Evolutionary conservation across 2,888 invertebrate genomes (phyloP).

Genomic region (Aspidapion aeneum): DNA sequence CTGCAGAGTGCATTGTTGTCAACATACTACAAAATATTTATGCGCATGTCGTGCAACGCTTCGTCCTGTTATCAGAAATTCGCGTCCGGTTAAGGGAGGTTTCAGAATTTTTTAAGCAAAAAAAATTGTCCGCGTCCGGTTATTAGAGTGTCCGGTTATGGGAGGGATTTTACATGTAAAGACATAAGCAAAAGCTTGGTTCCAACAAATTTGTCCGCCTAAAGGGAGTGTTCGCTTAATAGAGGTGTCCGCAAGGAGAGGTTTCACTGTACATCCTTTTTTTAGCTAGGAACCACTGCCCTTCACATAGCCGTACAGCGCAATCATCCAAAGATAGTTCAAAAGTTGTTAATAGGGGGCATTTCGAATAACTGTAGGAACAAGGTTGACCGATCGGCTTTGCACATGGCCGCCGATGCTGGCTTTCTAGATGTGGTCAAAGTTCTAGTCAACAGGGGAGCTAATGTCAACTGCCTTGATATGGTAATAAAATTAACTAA

Average conservation of each 20-base stretch:
- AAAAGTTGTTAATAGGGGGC: slow-evolving; percentile 79
- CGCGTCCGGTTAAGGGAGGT: too few species aligned
- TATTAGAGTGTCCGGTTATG: too few species aligned
- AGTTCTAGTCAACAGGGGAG: slow-evolving; percentile 63
- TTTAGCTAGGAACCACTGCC: slow-evolving; percentile 83
- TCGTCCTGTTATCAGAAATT: too few species aligned
- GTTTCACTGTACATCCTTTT: slow-evolving; percentile 15
- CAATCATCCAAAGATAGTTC: slow-evolving; percentile 76
- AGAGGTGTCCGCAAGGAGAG: too few species aligned
- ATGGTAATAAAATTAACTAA: slow-evolving; percentile 65
- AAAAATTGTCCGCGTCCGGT: too few species aligned
- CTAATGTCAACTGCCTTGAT: slow-evolving; percentile 71
- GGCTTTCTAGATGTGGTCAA: slow-evolving; percentile 75
- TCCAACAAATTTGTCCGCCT: too few species aligned
- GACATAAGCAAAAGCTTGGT: too few species aligned
- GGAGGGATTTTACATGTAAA: too few species aligned
- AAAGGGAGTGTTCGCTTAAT: too few species aligned
- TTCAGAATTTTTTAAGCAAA: neutral
- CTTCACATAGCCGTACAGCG: slow-evolving; percentile 82
- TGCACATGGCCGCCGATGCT: slow-evolving; percentile 85
- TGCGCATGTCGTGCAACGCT: too few species aligned
- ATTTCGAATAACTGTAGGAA: slow-evolving; percentile 86
- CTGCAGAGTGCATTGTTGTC: too few species aligned
- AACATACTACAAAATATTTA: too few species aligned
- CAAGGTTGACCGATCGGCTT: slow-evolving; percentile 88